Percentiles rank a stretch among this genome's conserved stretches.
Evolutionary conservation across 2,113 vertebrate genomes (phyloP).

Genomic region (Thamnaconus septentrionalis): DNA sequence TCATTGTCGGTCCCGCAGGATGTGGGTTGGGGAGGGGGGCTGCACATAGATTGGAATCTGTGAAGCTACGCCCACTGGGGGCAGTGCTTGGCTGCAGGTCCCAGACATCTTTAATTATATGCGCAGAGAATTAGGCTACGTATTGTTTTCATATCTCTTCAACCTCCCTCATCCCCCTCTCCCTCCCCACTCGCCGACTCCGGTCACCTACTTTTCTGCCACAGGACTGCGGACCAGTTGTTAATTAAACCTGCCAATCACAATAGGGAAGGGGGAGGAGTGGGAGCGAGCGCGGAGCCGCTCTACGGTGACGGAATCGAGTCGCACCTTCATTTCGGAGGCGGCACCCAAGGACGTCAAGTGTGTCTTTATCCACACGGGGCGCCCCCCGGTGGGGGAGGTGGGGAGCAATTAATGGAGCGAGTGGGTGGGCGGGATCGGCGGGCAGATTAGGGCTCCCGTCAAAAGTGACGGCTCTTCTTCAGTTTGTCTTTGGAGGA

Average conservation of each 20-base stretch:
- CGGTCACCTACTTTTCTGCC: slow-evolving; percentile 48
- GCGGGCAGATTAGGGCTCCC: slow-evolving; percentile 42
- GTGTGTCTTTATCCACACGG: slow-evolving; percentile 18
- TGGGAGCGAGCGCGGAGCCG: slow-evolving; percentile 22
- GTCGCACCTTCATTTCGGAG: slow-evolving; percentile 40
- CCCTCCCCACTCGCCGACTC: slow-evolving; percentile 12
- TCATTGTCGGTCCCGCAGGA: slow-evolving; percentile 28
- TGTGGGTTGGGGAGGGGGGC: slow-evolving; percentile 1
- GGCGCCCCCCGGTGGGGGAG: slow-evolving; percentile 10
- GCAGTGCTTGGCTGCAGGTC: slow-evolving; percentile 1
- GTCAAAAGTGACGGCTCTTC: slow-evolving; percentile 45
- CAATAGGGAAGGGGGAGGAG: neutral
- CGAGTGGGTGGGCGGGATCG: neutral
- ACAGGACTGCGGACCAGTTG: slow-evolving; percentile 40
- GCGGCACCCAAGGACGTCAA: slow-evolving; percentile 24
- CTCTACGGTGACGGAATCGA: slow-evolving; percentile 30
- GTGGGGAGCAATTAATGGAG: slow-evolving; percentile 39
- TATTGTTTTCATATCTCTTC: slow-evolving; percentile 50
- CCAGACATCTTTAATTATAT: slow-evolving; percentile 60
- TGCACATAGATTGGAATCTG: slow-evolving; percentile 36
- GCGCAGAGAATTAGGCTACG: slow-evolving; percentile 64
- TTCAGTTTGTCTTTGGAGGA: slow-evolving; percentile 1
- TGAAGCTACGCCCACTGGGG: slow-evolving; percentile 25
- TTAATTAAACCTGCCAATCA: slow-evolving; percentile 72
- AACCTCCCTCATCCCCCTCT: neutral